Conservation (phyloP, 2,113 vertebrate genomes). For the Psephotus haematonotus region DNA sequence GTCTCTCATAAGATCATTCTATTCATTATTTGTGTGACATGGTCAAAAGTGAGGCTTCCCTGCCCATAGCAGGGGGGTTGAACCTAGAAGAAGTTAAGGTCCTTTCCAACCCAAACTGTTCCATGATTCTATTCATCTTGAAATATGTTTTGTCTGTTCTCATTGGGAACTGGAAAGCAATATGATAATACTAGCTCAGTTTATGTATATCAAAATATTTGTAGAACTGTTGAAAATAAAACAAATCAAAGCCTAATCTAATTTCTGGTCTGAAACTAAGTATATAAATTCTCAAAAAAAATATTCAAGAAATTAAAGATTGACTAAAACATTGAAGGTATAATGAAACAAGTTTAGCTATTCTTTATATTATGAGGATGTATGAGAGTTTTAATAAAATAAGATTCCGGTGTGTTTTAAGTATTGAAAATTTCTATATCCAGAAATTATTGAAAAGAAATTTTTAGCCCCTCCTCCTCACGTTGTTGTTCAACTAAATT, state of each 20-base stretch:
- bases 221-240: background rate
- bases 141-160: background rate
- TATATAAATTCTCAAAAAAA: background rate
- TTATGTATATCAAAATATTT: background rate
- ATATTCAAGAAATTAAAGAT: background rate
- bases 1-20: background rate
- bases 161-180: background rate
- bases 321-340: background rate
- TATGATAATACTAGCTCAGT: background rate
- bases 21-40: background rate
- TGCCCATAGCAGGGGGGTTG: background rate
- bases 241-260: background rate
- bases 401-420: background rate
- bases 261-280: background rate
- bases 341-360: background rate
- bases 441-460: background rate
- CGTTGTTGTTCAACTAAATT: background rate
- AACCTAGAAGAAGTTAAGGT: background rate
- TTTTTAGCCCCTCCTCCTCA: background rate
- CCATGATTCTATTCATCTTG: background rate
- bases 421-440: background rate
- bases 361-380: background rate
- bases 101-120: background rate
- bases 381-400: background rate
- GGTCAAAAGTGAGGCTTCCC: background rate